Percentiles rank a stretch among this genome's conserved stretches.
phyloP scores from a whole-genome alignment of 2,888 invertebrate species.

The Caenorhabditis drosophilae region DNA sequence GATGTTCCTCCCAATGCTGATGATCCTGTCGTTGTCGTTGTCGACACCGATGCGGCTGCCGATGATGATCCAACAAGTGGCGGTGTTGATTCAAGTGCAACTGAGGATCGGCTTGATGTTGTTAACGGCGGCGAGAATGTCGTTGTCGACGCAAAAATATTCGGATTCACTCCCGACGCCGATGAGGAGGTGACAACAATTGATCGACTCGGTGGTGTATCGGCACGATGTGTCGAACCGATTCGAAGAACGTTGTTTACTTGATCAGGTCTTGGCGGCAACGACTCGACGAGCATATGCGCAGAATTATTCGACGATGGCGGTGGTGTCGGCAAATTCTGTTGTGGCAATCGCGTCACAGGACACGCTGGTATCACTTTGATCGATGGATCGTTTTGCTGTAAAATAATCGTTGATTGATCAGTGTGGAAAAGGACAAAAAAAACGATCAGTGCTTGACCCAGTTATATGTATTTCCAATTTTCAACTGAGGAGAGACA shows the following conservation, averaged over 20 bases:
- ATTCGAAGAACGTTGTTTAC: background rate
- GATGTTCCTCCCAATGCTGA: too few species aligned
- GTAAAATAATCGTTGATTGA: constrained; percentile 20
- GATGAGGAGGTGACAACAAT: too few species aligned
- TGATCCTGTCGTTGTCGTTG: constrained; percentile 5
- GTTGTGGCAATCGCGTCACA: constrained; percentile 1
- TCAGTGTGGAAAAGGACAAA: background rate
- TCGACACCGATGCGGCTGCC: constrained; percentile 4
- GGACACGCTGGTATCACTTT: constrained; percentile 55
- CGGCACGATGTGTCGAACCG: background rate
- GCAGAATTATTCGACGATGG: constrained; percentile 27
- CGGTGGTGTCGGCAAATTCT: constrained; percentile 12
- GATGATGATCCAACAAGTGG: constrained; percentile 17
- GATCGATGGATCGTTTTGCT: constrained; percentile 54
- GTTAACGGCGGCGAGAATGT: constrained; percentile 47
- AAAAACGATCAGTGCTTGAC: background rate
- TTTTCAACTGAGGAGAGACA: background rate
- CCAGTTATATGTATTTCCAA: background rate
- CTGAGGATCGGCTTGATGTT: constrained; percentile 42
- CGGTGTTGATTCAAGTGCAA: constrained; percentile 42
- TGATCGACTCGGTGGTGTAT: too few species aligned
- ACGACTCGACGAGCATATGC: constrained; percentile 45
- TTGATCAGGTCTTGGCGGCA: constrained; percentile 26
- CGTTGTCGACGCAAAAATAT: constrained; percentile 14
- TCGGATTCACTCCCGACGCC: background rate